A percentile compares a stretch with the other conserved stretches of the same genome.
These are phyloP conservation scores for Goniozus legneri DNA, from an alignment of 1,140 invertebrate species.

Conservation along the genomic window DNA sequence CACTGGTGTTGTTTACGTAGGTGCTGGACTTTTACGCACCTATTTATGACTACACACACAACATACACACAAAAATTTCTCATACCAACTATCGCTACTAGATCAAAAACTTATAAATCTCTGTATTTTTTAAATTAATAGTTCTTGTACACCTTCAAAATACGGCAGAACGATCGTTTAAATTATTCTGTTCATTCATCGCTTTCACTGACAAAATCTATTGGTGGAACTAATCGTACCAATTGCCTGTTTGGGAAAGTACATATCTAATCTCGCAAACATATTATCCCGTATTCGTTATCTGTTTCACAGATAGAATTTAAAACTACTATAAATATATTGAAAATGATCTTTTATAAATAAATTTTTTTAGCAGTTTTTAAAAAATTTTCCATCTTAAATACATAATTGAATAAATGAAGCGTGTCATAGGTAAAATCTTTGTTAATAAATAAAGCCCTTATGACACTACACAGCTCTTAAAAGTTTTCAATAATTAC, in stretches of 20 bases:
- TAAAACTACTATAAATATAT: not conserved
- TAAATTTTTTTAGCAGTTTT: not conserved
- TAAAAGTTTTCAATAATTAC: too few relatives aligned
- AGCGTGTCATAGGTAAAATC: too few relatives aligned
- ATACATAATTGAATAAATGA: too few relatives aligned
- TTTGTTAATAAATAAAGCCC: not conserved
- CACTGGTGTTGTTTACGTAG: conserved; percentile 12
- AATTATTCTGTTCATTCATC: not conserved
- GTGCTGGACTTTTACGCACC: conserved; percentile 23
- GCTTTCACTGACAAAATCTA: conserved; percentile 18
- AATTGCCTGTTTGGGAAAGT: conserved; percentile 31
- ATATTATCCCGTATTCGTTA: not conserved
- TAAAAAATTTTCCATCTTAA: not conserved
- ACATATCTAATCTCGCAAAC: not conserved
- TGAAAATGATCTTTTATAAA: not conserved
- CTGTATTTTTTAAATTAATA: conserved; percentile 9
- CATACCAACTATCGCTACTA: conserved; percentile 48
- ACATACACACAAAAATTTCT: conserved; percentile 52
- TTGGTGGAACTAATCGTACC: conserved; percentile 27
- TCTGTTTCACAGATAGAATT: not conserved
- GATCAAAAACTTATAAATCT: conserved; percentile 44
- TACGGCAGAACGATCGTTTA: not conserved
- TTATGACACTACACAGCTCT: not conserved
- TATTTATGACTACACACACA: conserved; percentile 51
- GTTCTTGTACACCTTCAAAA: not conserved